Percentiles rank a stretch among this genome's conserved stretches.
These are phyloP conservation scores for Synergus laeviventris DNA, from an alignment of 2,888 invertebrate species.

Conservation along the genomic window DNA sequence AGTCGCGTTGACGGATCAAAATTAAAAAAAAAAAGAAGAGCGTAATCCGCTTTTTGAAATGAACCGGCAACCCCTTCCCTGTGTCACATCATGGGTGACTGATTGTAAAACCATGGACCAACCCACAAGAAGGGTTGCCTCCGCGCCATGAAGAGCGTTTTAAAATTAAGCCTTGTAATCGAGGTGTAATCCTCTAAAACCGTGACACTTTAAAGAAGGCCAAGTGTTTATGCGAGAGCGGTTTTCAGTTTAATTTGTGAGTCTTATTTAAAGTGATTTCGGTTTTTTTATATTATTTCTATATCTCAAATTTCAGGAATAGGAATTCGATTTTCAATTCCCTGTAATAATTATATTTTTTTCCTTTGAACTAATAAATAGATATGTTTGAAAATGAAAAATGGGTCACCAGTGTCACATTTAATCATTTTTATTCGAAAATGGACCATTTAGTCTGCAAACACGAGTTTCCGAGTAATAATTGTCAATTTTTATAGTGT, in stretches of 20 bases:
- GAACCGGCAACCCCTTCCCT: slow-evolving; percentile 71
- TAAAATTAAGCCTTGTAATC: slow-evolving; percentile 75
- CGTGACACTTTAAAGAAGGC: slow-evolving; percentile 65
- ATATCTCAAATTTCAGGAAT: background rate
- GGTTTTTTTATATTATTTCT: too few relatives aligned
- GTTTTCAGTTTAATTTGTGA: slow-evolving; percentile 6
- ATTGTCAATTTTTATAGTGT: too few relatives aligned
- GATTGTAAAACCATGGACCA: slow-evolving; percentile 76
- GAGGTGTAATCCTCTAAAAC: slow-evolving; percentile 75
- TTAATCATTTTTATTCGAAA: too few relatives aligned
- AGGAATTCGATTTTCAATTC: background rate
- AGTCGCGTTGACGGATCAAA: slow-evolving; percentile 45
- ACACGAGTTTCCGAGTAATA: too few relatives aligned
- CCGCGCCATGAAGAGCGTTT: slow-evolving; percentile 60
- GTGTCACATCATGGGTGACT: slow-evolving; percentile 75
- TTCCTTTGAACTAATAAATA: too few relatives aligned
- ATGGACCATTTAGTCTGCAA: too few relatives aligned
- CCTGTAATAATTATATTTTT: too few relatives aligned
- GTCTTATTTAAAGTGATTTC: slow-evolving; percentile 27
- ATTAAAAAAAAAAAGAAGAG: slow-evolving; percentile 57
- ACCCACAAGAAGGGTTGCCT: slow-evolving; percentile 67
- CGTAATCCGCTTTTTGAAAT: slow-evolving; percentile 73
- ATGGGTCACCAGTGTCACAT: too few relatives aligned
- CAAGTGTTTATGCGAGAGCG: slow-evolving; percentile 27
- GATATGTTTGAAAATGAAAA: too few relatives aligned